Percentiles rank a stretch among this genome's conserved stretches.
phyloP scores from a whole-genome alignment of 2,113 vertebrate species.

The Laticauda colubrina region DNA sequence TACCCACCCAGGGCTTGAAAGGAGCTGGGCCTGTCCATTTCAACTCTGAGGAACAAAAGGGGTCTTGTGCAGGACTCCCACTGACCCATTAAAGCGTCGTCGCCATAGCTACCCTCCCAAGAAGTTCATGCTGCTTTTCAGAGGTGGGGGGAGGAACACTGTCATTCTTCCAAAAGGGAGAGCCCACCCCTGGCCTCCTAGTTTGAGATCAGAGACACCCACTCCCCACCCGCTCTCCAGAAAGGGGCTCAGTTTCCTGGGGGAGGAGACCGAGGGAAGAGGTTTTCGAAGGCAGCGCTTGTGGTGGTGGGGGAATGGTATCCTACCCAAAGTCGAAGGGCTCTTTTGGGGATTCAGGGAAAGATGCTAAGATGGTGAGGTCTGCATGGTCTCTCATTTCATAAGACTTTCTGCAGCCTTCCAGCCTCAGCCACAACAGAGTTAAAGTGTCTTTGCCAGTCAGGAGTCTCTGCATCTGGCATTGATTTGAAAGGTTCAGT shows the following conservation, averaged over 20 bases:
- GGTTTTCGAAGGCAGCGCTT: neutral
- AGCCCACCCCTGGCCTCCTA: neutral
- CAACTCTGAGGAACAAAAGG: neutral
- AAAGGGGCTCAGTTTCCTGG: neutral
- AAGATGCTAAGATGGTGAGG: neutral
- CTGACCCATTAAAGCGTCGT: neutral
- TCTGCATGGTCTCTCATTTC: neutral
- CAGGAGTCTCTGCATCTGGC: neutral
- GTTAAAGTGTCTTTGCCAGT: too few relatives aligned
- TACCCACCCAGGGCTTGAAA: neutral
- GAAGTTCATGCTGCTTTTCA: neutral
- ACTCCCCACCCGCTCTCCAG: fast-evolving
- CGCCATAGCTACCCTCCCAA: neutral
- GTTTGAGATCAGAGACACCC: neutral
- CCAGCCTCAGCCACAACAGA: neutral
- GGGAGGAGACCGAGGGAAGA: neutral
- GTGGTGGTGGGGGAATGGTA: neutral
- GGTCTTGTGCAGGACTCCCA: neutral
- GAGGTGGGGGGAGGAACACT: neutral
- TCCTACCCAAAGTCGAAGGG: neutral
- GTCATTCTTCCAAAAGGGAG: neutral
- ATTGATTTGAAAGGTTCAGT: neutral
- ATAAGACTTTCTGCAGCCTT: neutral
- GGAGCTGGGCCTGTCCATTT: neutral
- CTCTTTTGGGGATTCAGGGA: neutral